Percentiles rank a stretch among this genome's conserved stretches.
Evolutionary conservation across 2,113 vertebrate genomes (phyloP).

Genomic region (Bubalus kerabau): DNA sequence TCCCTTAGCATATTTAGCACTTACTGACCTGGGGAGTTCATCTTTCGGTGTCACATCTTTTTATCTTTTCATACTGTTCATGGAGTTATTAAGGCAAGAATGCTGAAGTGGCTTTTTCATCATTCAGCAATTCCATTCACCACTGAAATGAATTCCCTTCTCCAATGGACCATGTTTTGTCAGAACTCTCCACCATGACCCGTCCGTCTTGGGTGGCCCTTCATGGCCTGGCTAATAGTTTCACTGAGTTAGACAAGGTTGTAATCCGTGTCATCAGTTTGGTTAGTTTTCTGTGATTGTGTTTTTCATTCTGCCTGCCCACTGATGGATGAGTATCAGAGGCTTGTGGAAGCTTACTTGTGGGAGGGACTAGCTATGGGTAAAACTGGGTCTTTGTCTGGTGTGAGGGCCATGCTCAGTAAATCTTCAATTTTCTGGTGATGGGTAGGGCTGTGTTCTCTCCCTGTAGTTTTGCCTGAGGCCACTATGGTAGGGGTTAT

Average conservation of each 20-base stretch:
- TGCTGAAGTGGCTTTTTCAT: not conserved
- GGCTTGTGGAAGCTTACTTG: not conserved
- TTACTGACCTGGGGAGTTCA: not conserved
- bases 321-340: not conserved
- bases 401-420: not conserved
- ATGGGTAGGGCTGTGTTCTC: not conserved
- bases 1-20: not conserved
- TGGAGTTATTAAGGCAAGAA: not conserved
- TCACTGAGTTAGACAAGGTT: not conserved
- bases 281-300: not conserved
- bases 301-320: not conserved
- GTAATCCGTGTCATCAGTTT: not conserved
- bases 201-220: not conserved
- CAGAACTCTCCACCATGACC: not conserved
- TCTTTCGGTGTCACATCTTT: not conserved
- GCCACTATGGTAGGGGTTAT: not conserved
- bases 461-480: not conserved
- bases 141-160: not conserved
- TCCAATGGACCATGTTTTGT: not conserved
- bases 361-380: not conserved
- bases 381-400: not conserved
- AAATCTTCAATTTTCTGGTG: not conserved
- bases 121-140: not conserved
- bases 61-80: not conserved
- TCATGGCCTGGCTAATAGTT: not conserved